A percentile compares a stretch with the other conserved stretches of the same genome.
These are phyloP conservation scores for Plutella xylostella DNA, from an alignment of 2,888 invertebrate species.

Conservation along the genomic window DNA sequence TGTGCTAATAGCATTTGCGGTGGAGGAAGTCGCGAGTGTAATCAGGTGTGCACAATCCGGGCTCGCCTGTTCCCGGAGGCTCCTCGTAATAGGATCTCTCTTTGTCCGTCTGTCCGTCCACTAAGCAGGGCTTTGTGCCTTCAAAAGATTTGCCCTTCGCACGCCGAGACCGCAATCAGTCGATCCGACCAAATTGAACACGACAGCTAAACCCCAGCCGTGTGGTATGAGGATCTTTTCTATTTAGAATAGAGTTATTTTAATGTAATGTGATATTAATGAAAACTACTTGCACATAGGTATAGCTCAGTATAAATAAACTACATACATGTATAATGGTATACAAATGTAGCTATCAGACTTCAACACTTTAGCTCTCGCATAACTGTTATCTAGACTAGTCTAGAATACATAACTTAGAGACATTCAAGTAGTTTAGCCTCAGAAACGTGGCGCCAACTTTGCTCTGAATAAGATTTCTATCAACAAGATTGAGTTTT, in stretches of 20 bases:
- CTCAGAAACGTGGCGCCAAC: slow-evolving; percentile 6
- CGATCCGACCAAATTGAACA: background rate
- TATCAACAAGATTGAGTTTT: too few relatives aligned
- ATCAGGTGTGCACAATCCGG: slow-evolving; percentile 2
- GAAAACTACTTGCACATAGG: too few relatives aligned
- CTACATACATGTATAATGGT: too few relatives aligned
- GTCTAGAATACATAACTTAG: slow-evolving; percentile 3
- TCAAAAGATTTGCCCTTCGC: slow-evolving; percentile 50
- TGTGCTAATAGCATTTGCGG: slow-evolving; percentile 30
- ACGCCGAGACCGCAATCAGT: slow-evolving; percentile 16
- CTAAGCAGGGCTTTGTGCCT: slow-evolving; percentile 31
- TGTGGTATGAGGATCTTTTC: too few relatives aligned
- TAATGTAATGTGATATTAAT: too few relatives aligned
- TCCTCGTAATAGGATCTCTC: slow-evolving; percentile 43
- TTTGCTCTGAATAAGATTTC: too few relatives aligned
- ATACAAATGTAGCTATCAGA: too few relatives aligned
- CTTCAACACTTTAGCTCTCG: too few relatives aligned
- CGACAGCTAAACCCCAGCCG: background rate
- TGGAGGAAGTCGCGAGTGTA: slow-evolving; percentile 1
- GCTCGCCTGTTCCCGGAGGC: slow-evolving; percentile 33
- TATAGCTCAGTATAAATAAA: too few relatives aligned
- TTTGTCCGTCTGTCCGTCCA: slow-evolving; percentile 35
- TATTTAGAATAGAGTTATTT: too few relatives aligned
- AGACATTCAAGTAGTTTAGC: slow-evolving; percentile 2
- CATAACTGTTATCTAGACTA: too few relatives aligned